Evolutionary conservation across 2,797 vertebrate genomes (phyloP).

Genomic region (Tadarida brasiliensis): DNA sequence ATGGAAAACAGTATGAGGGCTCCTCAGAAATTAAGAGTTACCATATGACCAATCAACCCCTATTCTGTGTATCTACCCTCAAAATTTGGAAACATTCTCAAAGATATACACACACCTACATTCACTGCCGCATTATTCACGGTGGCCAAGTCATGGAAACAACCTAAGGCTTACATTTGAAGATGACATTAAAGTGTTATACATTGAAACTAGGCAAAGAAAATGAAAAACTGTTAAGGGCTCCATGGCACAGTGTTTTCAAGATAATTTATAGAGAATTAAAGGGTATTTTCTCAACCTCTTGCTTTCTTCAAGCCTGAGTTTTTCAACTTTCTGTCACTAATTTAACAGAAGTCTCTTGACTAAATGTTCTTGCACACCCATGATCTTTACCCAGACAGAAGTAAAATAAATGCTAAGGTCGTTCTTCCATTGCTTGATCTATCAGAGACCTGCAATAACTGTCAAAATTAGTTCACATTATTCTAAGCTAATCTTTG

Average conservation of each 20-base stretch:
- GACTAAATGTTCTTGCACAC: background rate
- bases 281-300: background rate
- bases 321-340: background rate
- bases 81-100: background rate
- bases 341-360: slow-evolving; percentile 19
- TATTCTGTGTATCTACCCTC: background rate
- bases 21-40: background rate
- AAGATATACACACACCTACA: background rate
- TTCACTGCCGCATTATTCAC: background rate
- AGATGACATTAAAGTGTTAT: background rate
- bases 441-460: background rate
- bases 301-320: background rate
- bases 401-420: background rate
- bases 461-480: background rate
- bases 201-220: background rate
- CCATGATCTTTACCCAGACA: background rate
- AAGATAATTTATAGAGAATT: background rate
- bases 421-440: background rate
- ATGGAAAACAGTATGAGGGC: background rate
- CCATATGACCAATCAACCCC: background rate
- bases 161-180: background rate
- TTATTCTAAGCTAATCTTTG: background rate
- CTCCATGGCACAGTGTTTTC: background rate
- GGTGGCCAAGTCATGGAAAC: background rate
- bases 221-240: background rate